Evolutionary conservation across 2,888 invertebrate species (phyloP).

Genomic region (Leptodirus hochenwartii): DNA sequence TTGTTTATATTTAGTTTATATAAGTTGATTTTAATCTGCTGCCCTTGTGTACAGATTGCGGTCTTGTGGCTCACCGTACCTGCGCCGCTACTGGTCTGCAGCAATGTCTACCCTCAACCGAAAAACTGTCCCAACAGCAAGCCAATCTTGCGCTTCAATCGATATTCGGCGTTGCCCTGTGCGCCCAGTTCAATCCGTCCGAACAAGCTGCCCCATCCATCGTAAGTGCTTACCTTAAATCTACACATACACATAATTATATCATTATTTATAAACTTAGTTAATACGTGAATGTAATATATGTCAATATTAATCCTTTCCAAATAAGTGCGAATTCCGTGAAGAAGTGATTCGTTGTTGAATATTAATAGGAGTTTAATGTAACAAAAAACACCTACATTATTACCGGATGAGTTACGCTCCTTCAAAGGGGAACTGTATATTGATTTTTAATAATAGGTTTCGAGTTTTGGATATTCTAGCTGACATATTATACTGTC

Average conservation of each 20-base stretch:
- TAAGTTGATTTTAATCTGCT: constrained; percentile 3
- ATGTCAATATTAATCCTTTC: no score
- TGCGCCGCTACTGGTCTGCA: constrained; percentile 46
- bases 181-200: constrained; percentile 38
- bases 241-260: no score
- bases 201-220: constrained; percentile 39
- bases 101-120: constrained; percentile 30
- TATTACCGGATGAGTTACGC: no score
- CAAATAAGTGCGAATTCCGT: no score
- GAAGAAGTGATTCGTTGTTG: no score
- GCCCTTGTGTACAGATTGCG: constrained; percentile 35
- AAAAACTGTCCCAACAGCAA: constrained; percentile 13
- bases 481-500: no score
- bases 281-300: no score
- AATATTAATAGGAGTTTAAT: no score
- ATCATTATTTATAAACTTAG: constrained; percentile 4
- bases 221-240: constrained; percentile 26
- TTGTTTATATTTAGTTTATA: constrained; percentile 4
- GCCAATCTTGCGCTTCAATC: constrained; percentile 19
- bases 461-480: no score
- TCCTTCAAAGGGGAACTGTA: no score
- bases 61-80: constrained; percentile 48
- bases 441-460: no score
- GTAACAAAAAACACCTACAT: no score
- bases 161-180: constrained; percentile 44